phyloP scores from a whole-genome alignment of 2,113 vertebrate genomes.

The Arvicanthis niloticus region DNA sequence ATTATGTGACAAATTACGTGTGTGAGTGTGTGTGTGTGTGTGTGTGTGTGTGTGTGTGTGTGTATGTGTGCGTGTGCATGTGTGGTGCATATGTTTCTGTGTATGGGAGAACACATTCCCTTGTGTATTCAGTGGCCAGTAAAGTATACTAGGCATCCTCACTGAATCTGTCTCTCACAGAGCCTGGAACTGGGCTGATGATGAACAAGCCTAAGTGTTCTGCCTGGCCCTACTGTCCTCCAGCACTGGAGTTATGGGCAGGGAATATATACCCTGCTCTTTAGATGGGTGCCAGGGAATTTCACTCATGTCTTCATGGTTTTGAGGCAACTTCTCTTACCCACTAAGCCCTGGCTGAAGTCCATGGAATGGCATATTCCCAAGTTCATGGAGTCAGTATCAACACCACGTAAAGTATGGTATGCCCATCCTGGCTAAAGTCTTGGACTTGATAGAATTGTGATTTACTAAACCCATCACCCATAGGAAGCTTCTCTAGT shows the following conservation, averaged over 20 bases:
- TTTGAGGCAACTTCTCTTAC: not conserved
- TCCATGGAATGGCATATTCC: not conserved
- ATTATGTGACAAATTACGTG: not conserved
- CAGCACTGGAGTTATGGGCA: no score
- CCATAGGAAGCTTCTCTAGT: not conserved
- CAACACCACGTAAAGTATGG: not conserved
- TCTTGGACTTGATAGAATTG: no score
- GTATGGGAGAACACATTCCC: no score
- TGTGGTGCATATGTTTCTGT: not conserved
- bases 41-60: not conserved
- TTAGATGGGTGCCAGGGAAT: not conserved
- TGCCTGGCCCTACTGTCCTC: not conserved
- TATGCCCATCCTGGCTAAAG: not conserved
- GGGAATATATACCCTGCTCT: no score
- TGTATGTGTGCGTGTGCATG: no score
- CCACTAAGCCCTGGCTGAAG: not conserved
- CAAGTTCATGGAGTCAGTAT: not conserved
- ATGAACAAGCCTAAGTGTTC: not conserved
- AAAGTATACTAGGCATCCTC: not conserved
- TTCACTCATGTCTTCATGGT: not conserved
- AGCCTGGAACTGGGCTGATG: not conserved
- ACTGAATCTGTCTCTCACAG: not conserved
- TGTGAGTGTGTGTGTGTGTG: not conserved
- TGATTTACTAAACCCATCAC: not conserved
- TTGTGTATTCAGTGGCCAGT: not conserved